Percentiles rank a stretch among this genome's conserved stretches.
Conservation (phyloP, 2,888 invertebrate species). For the Proisotoma minuta region DNA sequence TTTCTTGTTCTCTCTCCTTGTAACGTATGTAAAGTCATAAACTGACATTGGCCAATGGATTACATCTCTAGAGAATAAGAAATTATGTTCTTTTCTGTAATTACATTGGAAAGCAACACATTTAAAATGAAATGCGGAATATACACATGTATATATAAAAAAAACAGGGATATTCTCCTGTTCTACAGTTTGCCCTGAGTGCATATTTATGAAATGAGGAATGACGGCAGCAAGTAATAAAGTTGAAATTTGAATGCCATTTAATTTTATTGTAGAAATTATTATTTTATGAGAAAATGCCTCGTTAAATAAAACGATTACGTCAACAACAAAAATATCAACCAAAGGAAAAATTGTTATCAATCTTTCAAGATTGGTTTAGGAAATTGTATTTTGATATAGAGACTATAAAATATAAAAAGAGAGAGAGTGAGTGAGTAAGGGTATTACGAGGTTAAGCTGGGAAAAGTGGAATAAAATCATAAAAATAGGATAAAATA, state of each 20-base stretch:
- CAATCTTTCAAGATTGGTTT: no score
- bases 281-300: background rate
- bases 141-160: no score
- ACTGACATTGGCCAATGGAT: background rate
- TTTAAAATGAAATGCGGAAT: no score
- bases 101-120: conserved; percentile 6
- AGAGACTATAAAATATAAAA: no score
- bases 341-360: no score
- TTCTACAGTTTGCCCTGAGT: background rate
- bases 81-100: conserved; percentile 3
- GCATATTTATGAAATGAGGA: background rate
- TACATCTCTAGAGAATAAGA: background rate
- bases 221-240: background rate
- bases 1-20: background rate
- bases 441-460: no score
- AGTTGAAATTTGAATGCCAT: background rate
- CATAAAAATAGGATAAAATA: no score
- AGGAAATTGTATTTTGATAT: no score
- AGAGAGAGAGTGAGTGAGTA: no score
- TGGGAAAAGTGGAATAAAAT: no score
- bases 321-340: background rate
- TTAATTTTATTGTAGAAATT: background rate
- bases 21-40: background rate
- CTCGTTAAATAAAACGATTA: background rate
- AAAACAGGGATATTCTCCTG: background rate